These are phyloP conservation scores for Scortum barcoo DNA, from an alignment of 2,113 vertebrate genomes.

Conservation along the genomic window DNA sequence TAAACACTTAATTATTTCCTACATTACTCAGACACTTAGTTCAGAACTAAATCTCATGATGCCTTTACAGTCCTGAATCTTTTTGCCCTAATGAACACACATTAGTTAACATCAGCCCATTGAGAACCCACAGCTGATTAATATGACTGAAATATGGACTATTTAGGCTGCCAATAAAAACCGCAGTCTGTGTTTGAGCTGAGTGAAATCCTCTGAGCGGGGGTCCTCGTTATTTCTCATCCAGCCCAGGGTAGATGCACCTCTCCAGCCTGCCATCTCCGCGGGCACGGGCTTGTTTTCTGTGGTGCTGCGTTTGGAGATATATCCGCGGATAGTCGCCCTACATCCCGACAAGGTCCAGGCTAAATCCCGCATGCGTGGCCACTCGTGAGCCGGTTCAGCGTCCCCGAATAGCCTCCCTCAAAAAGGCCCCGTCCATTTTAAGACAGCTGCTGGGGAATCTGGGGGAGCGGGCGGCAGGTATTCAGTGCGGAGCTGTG, in stretches of 20 bases:
- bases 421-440: constrained; percentile 69
- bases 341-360: constrained; percentile 69
- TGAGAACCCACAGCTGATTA: constrained; percentile 36
- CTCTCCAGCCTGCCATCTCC: constrained; percentile 73
- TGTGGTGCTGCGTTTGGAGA: constrained; percentile 35
- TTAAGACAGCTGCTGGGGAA: constrained; percentile 64
- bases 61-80: constrained; percentile 21
- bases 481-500: constrained; percentile 55
- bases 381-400: constrained; percentile 58
- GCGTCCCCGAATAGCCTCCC: constrained; percentile 58
- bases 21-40: neutral
- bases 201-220: constrained; percentile 65
- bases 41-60: neutral
- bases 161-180: constrained; percentile 57
- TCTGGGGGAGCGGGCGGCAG: constrained; percentile 48
- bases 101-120: constrained; percentile 30
- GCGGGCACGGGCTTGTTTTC: constrained; percentile 50
- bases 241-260: constrained; percentile 59
- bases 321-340: constrained; percentile 59
- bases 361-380: constrained; percentile 68
- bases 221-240: constrained; percentile 71
- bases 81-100: constrained; percentile 38
- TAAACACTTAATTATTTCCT: constrained; percentile 7
- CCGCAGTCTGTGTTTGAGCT: constrained; percentile 50
- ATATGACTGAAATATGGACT: constrained; percentile 22